Percentiles rank a stretch among this genome's conserved stretches.
These are phyloP conservation scores for Hystrix brachyura DNA, from an alignment of 2,113 vertebrate species.

Conservation along the genomic window DNA sequence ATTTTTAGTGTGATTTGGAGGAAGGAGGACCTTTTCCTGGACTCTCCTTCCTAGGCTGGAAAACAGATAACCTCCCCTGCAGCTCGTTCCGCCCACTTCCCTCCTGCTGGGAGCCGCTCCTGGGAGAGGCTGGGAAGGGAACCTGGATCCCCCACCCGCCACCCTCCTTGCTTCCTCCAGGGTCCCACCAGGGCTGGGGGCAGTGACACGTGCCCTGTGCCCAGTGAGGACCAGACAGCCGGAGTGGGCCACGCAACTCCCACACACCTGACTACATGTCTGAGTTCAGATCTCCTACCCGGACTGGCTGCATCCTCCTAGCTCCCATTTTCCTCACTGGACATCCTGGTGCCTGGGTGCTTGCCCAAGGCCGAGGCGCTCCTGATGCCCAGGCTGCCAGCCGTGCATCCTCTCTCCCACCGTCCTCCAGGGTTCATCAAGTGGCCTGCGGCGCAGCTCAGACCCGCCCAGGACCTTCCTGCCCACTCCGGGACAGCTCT, in stretches of 20 bases:
- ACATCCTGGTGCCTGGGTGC: background rate
- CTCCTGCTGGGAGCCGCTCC: background rate
- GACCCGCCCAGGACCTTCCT: rapidly evolving
- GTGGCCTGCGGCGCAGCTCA: background rate
- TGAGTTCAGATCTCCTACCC: background rate
- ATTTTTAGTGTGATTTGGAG: conserved; percentile 70
- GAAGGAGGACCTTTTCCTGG: conserved; percentile 80
- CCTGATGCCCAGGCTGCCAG: rapidly evolving
- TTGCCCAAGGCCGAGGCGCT: no score
- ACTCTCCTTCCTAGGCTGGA: conserved; percentile 71
- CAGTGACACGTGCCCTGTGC: background rate
- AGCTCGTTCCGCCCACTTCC: background rate
- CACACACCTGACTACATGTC: rapidly evolving
- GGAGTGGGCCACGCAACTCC: rapidly evolving
- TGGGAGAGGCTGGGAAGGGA: background rate
- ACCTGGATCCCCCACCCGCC: background rate
- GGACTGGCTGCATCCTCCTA: background rate
- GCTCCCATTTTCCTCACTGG: rapidly evolving
- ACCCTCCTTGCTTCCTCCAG: background rate
- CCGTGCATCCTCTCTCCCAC: rapidly evolving
- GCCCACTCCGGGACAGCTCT: background rate
- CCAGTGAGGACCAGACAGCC: background rate
- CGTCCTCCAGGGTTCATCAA: no score
- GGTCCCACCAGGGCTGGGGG: background rate
- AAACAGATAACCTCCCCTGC: conserved; percentile 54